Conservation (phyloP, 2,888 invertebrate genomes). For the Zele albiditarsus region DNA sequence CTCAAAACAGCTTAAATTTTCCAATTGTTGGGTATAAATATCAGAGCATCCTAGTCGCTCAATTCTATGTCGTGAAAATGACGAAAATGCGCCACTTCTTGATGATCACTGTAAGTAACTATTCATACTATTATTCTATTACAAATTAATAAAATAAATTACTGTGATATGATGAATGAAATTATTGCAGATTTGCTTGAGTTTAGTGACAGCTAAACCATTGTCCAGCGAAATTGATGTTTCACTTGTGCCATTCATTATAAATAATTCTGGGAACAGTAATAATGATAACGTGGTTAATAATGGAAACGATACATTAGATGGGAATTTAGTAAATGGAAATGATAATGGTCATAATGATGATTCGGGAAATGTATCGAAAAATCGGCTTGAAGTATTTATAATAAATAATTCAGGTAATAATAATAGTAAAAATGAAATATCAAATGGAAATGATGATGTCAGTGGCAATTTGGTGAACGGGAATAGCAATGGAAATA, state of each 20-base stretch:
- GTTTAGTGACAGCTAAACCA: not conserved
- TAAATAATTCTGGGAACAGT: not conserved
- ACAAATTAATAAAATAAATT: not conserved
- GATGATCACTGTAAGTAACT: not conserved
- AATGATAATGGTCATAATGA: conserved; percentile 1
- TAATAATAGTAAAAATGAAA: conserved; percentile 13
- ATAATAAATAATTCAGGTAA: conserved; percentile 15
- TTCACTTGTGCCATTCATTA: not conserved
- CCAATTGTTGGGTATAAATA: not conserved
- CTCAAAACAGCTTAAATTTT: not conserved
- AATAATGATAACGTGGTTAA: not conserved
- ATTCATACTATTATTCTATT: not conserved
- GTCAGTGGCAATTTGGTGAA: conserved; percentile 20
- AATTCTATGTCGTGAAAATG: not conserved
- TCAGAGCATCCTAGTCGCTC: not conserved
- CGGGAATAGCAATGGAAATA: conserved; percentile 17
- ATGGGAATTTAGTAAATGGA: conserved; percentile 42
- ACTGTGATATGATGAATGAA: not conserved
- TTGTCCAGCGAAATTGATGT: not conserved
- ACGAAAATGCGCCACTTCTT: not conserved
- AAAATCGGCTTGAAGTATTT: not conserved
- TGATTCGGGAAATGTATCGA: not conserved
- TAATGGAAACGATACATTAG: conserved; percentile 39
- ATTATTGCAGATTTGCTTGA: conserved; percentile 3
- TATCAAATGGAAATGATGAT: conserved; percentile 15